These are phyloP conservation scores for Parochlus steinenii DNA, from an alignment of 2,888 invertebrate species.

Conservation along the genomic window DNA sequence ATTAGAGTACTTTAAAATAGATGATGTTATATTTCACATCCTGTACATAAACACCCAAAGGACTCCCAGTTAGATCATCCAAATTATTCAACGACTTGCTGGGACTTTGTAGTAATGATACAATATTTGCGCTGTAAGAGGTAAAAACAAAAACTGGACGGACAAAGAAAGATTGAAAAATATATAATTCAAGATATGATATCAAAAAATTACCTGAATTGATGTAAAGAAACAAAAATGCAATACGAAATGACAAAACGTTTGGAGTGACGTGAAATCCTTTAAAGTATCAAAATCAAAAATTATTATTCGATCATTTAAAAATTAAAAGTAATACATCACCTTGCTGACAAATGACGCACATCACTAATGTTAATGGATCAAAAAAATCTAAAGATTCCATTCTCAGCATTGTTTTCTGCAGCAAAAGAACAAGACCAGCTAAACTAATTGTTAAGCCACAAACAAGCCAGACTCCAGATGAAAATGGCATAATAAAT, in stretches of 20 bases:
- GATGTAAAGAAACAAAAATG: too few relatives aligned
- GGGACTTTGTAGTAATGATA: slow-evolving; percentile 44
- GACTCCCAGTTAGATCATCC: slow-evolving; percentile 37
- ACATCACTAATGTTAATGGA: slow-evolving; percentile 36
- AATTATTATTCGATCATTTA: too few relatives aligned
- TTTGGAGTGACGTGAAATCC: too few relatives aligned
- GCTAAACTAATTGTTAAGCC: too few relatives aligned
- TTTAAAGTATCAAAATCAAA: too few relatives aligned
- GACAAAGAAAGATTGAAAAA: too few relatives aligned
- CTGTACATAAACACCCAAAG: slow-evolving; percentile 38
- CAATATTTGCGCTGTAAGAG: slow-evolving; percentile 48
- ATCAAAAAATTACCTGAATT: too few relatives aligned
- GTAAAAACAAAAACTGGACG: slow-evolving; percentile 41
- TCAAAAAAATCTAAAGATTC: slow-evolving; percentile 29
- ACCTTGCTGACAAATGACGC: slow-evolving; percentile 44
- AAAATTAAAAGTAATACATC: slow-evolving; percentile 32
- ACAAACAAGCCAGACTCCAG: slow-evolving; percentile 38
- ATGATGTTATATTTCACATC: slow-evolving; percentile 41
- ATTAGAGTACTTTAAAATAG: slow-evolving; percentile 32
- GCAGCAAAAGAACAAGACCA: too few relatives aligned
- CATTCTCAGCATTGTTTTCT: slow-evolving; percentile 20
- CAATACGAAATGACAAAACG: too few relatives aligned
- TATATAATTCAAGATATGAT: too few relatives aligned
- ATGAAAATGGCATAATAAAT: slow-evolving; percentile 39
- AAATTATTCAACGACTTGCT: slow-evolving; percentile 38